Percentiles rank a stretch among this genome's conserved stretches.
Conservation (phyloP, 1,140 invertebrate species). For the Drosophila sp. region DNA sequence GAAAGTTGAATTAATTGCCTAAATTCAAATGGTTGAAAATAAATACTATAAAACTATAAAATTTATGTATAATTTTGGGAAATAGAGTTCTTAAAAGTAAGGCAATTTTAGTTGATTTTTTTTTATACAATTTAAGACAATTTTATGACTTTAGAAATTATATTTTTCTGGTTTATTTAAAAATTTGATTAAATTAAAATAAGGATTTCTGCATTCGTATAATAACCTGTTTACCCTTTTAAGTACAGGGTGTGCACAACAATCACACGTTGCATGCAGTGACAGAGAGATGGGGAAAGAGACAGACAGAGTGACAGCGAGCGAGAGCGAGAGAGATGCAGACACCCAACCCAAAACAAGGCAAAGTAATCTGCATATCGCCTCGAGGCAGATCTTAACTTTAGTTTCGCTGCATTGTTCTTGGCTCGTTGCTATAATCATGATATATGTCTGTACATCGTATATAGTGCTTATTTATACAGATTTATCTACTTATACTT, state of each 20-base stretch:
- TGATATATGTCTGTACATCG: conserved; percentile 31
- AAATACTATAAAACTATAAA: too few relatives aligned
- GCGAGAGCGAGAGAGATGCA: conserved; percentile 25
- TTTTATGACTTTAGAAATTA: too few relatives aligned
- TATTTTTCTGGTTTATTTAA: too few relatives aligned
- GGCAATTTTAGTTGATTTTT: too few relatives aligned
- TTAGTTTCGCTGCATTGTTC: conserved; percentile 63
- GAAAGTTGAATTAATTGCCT: too few relatives aligned
- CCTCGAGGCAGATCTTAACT: conserved; percentile 55
- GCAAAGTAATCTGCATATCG: conserved; percentile 63
- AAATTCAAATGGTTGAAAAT: too few relatives aligned
- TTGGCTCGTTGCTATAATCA: conserved; percentile 53
- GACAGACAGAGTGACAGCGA: background rate
- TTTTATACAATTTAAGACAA: too few relatives aligned
- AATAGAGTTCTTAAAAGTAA: too few relatives aligned
- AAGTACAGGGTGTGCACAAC: conserved; percentile 17
- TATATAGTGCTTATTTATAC: conserved; percentile 6
- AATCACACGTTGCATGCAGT: conserved; percentile 57
- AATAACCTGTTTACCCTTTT: too few relatives aligned
- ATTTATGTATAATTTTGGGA: too few relatives aligned
- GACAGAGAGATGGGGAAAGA: conserved; percentile 21
- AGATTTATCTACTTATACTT: conserved; percentile 14
- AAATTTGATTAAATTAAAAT: background rate
- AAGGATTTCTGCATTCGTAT: too few relatives aligned
- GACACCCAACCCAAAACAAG: conserved; percentile 40